Conservation (phyloP, 2,888 invertebrate genomes). For the Latheticus oryzae region DNA sequence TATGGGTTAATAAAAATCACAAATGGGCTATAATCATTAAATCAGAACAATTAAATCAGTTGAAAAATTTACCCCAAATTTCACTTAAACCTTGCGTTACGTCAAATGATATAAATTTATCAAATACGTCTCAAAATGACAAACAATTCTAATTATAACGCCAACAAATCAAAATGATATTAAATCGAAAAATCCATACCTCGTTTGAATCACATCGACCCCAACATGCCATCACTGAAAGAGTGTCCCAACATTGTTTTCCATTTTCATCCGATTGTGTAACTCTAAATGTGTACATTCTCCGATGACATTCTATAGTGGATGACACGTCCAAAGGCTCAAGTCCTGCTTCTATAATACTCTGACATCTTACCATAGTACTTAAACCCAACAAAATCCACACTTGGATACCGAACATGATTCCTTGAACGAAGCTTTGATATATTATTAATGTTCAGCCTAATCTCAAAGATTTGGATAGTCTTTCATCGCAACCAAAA, state of each 20-base stretch:
- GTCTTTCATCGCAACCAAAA: no score
- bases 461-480: no score
- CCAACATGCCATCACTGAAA: constrained; percentile 83
- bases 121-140: constrained; percentile 3
- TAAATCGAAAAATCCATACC: constrained; percentile 65
- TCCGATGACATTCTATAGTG: constrained; percentile 75
- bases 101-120: constrained; percentile 1
- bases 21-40: constrained; percentile 35
- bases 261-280: constrained; percentile 74
- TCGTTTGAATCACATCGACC: constrained; percentile 87
- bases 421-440: constrained; percentile 16
- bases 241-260: constrained; percentile 78
- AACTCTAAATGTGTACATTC: constrained; percentile 75
- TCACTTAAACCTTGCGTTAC: not conserved
- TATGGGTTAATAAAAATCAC: constrained; percentile 35
- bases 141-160: constrained; percentile 19
- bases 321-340: constrained; percentile 60
- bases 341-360: constrained; percentile 52
- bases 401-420: constrained; percentile 20
- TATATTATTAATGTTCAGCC: constrained; percentile 18
- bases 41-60: constrained; percentile 30
- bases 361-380: constrained; percentile 36
- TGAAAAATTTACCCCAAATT: no score
- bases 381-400: constrained; percentile 28
- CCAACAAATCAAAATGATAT: constrained; percentile 27